Percentiles rank a stretch among this genome's conserved stretches.
phyloP scores from a whole-genome alignment of 2,113 vertebrate genomes.

The Parus major region DNA sequence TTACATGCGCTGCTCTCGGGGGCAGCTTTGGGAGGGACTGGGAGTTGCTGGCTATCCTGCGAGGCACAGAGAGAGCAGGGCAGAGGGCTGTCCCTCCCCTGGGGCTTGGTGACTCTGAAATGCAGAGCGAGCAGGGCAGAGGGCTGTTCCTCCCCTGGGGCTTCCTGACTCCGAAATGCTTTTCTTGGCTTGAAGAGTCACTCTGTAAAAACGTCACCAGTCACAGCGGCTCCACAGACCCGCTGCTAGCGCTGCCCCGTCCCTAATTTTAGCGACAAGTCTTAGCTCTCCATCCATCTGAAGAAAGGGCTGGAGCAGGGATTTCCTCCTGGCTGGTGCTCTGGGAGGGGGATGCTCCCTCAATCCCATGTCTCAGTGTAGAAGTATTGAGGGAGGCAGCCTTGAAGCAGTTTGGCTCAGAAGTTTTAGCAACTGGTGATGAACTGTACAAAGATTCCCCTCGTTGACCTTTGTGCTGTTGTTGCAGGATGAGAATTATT shows the following conservation, averaged over 20 bases:
- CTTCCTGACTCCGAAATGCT: not conserved
- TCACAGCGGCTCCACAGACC: not conserved
- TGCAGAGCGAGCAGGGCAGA: not conserved
- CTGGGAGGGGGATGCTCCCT: not conserved
- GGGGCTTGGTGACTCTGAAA: not conserved
- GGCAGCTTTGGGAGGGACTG: not conserved
- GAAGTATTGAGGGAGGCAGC: not conserved
- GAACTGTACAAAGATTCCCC: not conserved
- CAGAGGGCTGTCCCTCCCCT: not conserved
- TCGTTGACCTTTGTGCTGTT: not conserved
- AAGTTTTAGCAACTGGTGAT: not conserved
- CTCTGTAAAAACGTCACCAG: not conserved
- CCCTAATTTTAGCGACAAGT: not conserved
- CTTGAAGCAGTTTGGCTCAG: not conserved
- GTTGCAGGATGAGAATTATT: conserved; percentile 80
- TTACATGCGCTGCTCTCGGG: fast-evolving
- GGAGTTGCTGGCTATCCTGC: not conserved
- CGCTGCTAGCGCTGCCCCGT: not conserved
- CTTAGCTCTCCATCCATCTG: not conserved
- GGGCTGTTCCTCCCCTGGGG: not conserved
- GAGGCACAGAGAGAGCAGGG: not conserved
- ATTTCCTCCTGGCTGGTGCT: not conserved
- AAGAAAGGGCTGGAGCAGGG: not conserved
- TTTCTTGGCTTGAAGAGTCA: not conserved
- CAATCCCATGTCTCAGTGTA: fast-evolving